Conservation (phyloP, 2,113 vertebrate species). For the Mesembrinibis cayennensis region DNA sequence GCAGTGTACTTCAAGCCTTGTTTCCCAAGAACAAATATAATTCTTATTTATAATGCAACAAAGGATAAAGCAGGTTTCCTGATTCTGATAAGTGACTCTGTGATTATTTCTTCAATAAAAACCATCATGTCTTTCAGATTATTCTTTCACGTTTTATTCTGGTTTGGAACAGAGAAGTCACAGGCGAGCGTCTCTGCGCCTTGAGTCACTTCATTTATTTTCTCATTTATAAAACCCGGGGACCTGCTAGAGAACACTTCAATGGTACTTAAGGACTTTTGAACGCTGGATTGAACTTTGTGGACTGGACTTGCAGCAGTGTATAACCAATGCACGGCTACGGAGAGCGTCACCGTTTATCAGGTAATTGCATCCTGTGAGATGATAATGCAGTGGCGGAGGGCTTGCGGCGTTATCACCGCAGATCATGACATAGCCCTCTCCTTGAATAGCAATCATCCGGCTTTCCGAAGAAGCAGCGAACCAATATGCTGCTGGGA, state of each 20-base stretch:
- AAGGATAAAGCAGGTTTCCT: conserved; percentile 39
- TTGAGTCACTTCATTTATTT: neutral
- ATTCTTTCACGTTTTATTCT: conserved; percentile 35
- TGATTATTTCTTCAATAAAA: conserved; percentile 57
- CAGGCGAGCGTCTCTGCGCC: neutral
- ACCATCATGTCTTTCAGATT: neutral
- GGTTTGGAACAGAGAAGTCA: neutral
- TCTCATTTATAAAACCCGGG: conserved; percentile 11
- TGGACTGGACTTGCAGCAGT: neutral
- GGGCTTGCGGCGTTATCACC: neutral
- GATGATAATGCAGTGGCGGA: neutral
- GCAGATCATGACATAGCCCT: neutral
- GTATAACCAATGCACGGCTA: neutral
- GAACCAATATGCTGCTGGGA: neutral
- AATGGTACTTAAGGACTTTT: neutral
- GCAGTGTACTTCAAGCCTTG: conserved; percentile 1
- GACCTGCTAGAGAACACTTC: neutral
- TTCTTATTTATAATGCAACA: conserved; percentile 67
- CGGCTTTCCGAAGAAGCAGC: neutral
- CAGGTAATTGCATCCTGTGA: conserved; percentile 28
- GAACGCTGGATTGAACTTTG: neutral
- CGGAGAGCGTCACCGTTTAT: neutral
- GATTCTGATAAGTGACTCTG: conserved; percentile 21
- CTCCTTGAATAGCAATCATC: neutral
- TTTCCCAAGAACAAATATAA: conserved; percentile 45